These are phyloP conservation scores for Nephrotoma appendiculata DNA, from an alignment of 2,888 invertebrate species.

Conservation along the genomic window DNA sequence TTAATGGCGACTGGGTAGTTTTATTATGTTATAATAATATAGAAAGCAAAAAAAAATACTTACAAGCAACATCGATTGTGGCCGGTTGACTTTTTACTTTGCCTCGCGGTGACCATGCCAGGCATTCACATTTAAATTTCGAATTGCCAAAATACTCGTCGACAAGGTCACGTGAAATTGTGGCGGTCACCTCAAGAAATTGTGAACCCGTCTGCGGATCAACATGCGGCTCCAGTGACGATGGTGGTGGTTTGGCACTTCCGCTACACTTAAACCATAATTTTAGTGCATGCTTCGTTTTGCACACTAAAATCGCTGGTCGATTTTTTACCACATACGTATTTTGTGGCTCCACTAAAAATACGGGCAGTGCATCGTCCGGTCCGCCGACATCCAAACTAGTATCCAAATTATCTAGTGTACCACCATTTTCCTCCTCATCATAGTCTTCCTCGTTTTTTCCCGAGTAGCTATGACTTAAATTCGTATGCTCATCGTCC, in stretches of 20 bases:
- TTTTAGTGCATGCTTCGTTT: constrained; percentile 78
- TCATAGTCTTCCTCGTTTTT: constrained; percentile 30
- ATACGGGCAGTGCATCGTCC: constrained; percentile 48
- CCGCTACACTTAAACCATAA: constrained; percentile 80
- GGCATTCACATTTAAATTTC: constrained; percentile 84
- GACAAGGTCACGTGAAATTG: constrained; percentile 75
- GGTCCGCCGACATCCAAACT: not conserved
- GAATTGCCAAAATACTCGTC: constrained; percentile 87
- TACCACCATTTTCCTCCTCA: constrained; percentile 30
- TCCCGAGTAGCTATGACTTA: not conserved
- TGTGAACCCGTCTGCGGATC: constrained; percentile 81
- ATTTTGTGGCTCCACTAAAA: constrained; percentile 75
- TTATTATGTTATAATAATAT: not conserved
- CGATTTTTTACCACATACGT: constrained; percentile 86
- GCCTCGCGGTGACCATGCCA: constrained; percentile 80
- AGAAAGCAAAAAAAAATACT: constrained; percentile 38
- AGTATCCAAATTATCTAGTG: constrained; percentile 7
- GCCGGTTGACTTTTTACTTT: constrained; percentile 79
- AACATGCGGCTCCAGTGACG: constrained; percentile 64
- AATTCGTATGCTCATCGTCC: constrained; percentile 19
- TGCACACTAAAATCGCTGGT: constrained; percentile 74
- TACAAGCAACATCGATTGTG: constrained; percentile 82
- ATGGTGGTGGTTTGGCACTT: constrained; percentile 47
- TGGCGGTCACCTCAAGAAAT: constrained; percentile 72
- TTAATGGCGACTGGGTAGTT: not conserved